Conservation (phyloP, 1,140 invertebrate genomes). For the Zaprionus kolodkinae region DNA sequence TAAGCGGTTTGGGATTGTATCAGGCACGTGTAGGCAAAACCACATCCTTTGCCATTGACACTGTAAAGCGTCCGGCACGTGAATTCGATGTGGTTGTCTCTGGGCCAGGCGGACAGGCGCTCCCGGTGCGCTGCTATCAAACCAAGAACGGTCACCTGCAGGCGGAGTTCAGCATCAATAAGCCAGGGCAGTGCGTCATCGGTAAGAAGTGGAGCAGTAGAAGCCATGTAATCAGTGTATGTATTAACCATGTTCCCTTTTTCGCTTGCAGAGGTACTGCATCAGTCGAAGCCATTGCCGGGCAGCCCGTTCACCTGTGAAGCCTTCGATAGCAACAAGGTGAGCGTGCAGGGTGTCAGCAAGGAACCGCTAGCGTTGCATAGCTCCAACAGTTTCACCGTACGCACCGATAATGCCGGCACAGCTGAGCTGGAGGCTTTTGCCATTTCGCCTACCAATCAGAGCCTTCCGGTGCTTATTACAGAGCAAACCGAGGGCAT, state of each 20-base stretch:
- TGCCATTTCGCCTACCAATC: slow-evolving; percentile 94
- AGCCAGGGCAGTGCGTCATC: slow-evolving; percentile 88
- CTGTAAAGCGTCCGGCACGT: slow-evolving; percentile 91
- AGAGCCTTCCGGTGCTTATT: slow-evolving; percentile 93
- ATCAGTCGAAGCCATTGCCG: slow-evolving; percentile 94
- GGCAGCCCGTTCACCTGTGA: slow-evolving; percentile 98
- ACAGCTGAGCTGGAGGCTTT: slow-evolving; percentile 95
- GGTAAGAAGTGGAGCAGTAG: slow-evolving; percentile 84
- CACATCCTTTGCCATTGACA: slow-evolving; percentile 95
- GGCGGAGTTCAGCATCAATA: slow-evolving; percentile 95
- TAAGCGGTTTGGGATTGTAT: slow-evolving; percentile 91
- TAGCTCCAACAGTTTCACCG: slow-evolving; percentile 94
- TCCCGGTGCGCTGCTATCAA: slow-evolving; percentile 97
- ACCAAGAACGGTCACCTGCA: slow-evolving; percentile 96
- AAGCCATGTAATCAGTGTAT: neutral
- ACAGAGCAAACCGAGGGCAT: slow-evolving; percentile 90
- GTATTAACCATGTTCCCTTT: too few species aligned
- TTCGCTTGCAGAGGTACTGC: slow-evolving; percentile 90
- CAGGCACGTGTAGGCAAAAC: slow-evolving; percentile 91
- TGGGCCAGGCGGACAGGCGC: slow-evolving; percentile 94
- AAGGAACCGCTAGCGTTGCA: slow-evolving; percentile 92
- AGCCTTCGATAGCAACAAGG: slow-evolving; percentile 95
- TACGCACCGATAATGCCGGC: slow-evolving; percentile 94
- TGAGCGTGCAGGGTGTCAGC: slow-evolving; percentile 89
- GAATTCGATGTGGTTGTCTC: slow-evolving; percentile 96